Evolutionary conservation across 2,888 invertebrate species (phyloP), one percentile per base, ranked within the genome.

Genomic region (Torymus texanus): DNA sequence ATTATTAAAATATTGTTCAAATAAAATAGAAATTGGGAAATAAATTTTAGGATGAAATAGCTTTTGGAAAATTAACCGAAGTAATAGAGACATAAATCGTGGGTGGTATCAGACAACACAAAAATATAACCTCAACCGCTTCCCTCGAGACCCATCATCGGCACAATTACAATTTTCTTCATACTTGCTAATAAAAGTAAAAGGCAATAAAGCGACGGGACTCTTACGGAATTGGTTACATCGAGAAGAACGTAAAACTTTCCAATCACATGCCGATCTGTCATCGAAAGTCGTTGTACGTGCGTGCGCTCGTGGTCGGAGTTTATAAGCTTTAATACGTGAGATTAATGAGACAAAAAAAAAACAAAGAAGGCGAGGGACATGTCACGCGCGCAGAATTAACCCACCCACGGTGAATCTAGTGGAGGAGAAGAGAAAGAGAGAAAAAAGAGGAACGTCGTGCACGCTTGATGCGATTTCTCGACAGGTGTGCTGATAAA

Each of bases 351-450:
- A 41, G 41, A 41, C 8, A 18, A 55, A 21, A 70, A 58, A 16
- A 61, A 71, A 65, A 63, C 63, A 58, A 56, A 56, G 56, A 62
- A 56, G 55, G 51, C 61, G 62, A 62, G 50, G 41, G 50, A 50
- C 50, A 66, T 51, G 63, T 41, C 51, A 51, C 50, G 61, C 41
- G 41, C 8, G 58, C 50, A 50, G n/a, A 21, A 61, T 66, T 73
- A 62, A 70, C 63, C 81, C 81, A 81, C 81, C 76, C 79, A 81
- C 81, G 78, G 79, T 65, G 55, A 61, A 51, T 61, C 77, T 75
- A 78, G 66, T 65, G 78, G 72, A 56, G 72, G 53, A 76, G 73
- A 74, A 68, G 66, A 71, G 78, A 71, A 50, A 72, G 58, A 79
- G 73, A 75, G 66, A 71, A 78, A 75, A 75, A 62, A 79, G 73